These are phyloP conservation scores for Theristicus caerulescens DNA, from an alignment of 2,113 vertebrate species.

Conservation along the genomic window DNA sequence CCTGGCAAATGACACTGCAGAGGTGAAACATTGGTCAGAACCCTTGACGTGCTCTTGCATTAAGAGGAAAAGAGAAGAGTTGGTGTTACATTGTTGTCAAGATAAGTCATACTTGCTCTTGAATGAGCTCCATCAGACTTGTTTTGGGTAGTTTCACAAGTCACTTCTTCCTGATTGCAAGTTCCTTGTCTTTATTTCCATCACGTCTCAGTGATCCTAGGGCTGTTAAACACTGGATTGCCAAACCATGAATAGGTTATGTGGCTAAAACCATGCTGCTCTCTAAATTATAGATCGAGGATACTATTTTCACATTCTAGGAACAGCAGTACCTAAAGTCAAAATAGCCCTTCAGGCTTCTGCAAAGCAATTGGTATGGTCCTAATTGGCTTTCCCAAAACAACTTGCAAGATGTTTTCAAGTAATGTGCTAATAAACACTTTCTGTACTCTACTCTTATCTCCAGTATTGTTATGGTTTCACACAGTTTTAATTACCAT, in stretches of 20 bases:
- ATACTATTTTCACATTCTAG: background rate
- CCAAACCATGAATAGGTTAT: background rate
- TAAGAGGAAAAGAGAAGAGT: background rate
- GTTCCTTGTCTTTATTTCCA: background rate
- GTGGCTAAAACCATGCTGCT: background rate
- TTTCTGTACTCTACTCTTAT: background rate
- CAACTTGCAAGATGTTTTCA: background rate
- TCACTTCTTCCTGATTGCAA: background rate
- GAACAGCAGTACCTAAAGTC: background rate
- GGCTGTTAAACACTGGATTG: background rate
- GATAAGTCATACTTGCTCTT: background rate
- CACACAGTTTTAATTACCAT: background rate
- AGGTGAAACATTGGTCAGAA: background rate
- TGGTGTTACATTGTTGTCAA: background rate
- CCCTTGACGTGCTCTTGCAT: background rate
- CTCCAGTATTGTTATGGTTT: background rate
- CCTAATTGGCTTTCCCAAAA: background rate
- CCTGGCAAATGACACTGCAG: background rate
- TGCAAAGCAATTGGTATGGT: background rate
- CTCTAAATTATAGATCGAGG: background rate
- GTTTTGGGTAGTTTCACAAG: background rate
- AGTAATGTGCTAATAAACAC: background rate
- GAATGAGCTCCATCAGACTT: background rate
- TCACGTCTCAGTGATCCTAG: background rate
- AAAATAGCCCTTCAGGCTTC: background rate